A percentile compares a stretch with the other conserved stretches of the same genome.
Conservation (phyloP, 2,797 vertebrate species). For the Glyptemys insculpta region DNA sequence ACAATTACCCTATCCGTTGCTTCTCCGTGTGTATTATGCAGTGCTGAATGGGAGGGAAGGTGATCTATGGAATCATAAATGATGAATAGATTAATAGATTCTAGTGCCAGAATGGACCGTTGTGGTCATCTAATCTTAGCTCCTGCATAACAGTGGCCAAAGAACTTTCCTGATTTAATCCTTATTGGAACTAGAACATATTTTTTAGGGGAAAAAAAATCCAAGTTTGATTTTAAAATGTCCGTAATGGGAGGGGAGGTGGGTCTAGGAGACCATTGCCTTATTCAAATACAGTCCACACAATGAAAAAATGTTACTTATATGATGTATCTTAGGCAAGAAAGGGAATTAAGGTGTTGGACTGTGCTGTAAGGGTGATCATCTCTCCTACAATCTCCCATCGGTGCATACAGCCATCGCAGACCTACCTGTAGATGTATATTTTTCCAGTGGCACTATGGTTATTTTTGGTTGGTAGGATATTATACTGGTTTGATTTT, state of each 20-base stretch:
- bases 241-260: neutral
- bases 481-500: no score
- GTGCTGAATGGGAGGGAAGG: neutral
- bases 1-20: neutral
- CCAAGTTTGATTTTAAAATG: neutral
- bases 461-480: no score
- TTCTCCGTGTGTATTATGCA: neutral
- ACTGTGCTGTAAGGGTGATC: constrained; percentile 18
- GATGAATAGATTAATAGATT: neutral
- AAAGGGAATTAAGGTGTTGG: neutral
- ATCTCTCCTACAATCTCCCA: neutral
- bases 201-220: neutral
- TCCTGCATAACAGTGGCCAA: neutral
- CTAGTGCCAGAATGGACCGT: no score
- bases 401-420: neutral
- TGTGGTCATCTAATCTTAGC: neutral
- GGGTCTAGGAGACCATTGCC: neutral
- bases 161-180: no score
- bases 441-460: neutral
- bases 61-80: neutral
- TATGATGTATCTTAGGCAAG: no score
- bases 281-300: neutral
- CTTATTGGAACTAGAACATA: neutral
- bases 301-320: neutral
- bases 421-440: neutral